Evolutionary conservation across 2,113 vertebrate species (phyloP).

Genomic region (Arothron firmamentum): DNA sequence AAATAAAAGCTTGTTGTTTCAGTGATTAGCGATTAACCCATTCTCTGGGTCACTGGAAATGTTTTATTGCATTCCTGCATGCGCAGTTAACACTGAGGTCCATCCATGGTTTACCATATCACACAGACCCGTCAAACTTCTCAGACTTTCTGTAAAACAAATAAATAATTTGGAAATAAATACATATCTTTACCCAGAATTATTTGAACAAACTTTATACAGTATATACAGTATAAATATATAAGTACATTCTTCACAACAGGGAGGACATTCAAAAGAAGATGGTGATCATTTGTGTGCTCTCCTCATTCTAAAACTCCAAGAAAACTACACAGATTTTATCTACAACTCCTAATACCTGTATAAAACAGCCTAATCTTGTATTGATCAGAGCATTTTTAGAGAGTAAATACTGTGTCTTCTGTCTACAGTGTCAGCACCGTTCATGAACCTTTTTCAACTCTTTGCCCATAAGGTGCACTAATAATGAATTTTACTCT

Average conservation of each 20-base stretch:
- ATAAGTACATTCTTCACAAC: slow-evolving; percentile 30
- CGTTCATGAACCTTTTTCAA: not conserved
- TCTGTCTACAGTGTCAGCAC: not conserved
- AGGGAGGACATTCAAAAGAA: slow-evolving; percentile 13
- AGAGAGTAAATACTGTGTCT: slow-evolving; percentile 25
- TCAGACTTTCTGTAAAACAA: slow-evolving; percentile 19
- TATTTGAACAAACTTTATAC: slow-evolving; percentile 11
- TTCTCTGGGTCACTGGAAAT: slow-evolving; percentile 12
- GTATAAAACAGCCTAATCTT: slow-evolving; percentile 1
- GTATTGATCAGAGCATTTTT: not conserved
- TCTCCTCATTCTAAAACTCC: slow-evolving; percentile 21
- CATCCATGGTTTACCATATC: slow-evolving; percentile 62
- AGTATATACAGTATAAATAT: slow-evolving; percentile 39
- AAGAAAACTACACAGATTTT: slow-evolving; percentile 5
- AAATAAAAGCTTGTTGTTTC: too few species aligned
- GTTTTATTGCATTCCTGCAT: slow-evolving; percentile 70
- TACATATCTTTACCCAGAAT: slow-evolving; percentile 41
- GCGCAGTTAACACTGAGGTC: slow-evolving; percentile 56
- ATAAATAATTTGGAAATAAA: slow-evolving; percentile 64
- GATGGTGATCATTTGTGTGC: slow-evolving; percentile 1
- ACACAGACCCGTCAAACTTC: slow-evolving; percentile 60
- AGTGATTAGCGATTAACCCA: too few species aligned
- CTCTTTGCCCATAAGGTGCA: slow-evolving; percentile 32
- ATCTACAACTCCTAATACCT: slow-evolving; percentile 11
- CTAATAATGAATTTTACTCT: slow-evolving; percentile 21